phyloP scores from a whole-genome alignment of 2,888 invertebrate species.

The Heliconius ismenius region DNA sequence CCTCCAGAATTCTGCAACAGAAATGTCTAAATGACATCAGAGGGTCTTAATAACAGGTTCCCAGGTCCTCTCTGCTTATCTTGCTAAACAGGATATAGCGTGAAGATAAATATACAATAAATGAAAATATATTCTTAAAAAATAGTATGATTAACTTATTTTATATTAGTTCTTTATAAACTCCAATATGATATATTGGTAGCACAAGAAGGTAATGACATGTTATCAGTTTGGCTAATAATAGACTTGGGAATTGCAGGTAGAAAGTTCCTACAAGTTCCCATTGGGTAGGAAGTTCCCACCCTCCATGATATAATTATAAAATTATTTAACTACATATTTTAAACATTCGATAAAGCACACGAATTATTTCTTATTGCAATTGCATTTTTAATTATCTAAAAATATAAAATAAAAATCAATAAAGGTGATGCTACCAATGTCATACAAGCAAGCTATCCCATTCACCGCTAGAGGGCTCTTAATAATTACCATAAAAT shows the following conservation, averaged over 20 bases:
- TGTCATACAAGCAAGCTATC: neutral
- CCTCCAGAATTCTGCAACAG: too few species aligned
- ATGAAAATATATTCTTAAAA: neutral
- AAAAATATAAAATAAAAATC: neutral
- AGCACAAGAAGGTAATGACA: neutral
- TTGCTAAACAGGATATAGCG: too few species aligned
- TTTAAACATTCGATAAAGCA: neutral
- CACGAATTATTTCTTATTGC: neutral
- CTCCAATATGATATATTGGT: neutral
- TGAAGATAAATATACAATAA: neutral
- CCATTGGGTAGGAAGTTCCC: neutral
- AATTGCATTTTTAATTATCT: neutral
- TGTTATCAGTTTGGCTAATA: neutral
- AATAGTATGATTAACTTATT: too few species aligned
- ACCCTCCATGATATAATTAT: neutral
- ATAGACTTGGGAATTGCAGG: neutral
- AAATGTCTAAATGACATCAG: too few species aligned
- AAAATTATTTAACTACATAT: neutral
- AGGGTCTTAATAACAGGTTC: too few species aligned
- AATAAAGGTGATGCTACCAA: neutral
- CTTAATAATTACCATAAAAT: slow-evolving; percentile 33
- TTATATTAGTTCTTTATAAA: neutral
- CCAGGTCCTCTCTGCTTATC: too few species aligned
- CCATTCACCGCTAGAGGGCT: slow-evolving; percentile 2
- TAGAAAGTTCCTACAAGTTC: neutral